These are phyloP conservation scores for Nemotelus pantherinus DNA, from an alignment of 2,888 invertebrate genomes.

Conservation along the genomic window DNA sequence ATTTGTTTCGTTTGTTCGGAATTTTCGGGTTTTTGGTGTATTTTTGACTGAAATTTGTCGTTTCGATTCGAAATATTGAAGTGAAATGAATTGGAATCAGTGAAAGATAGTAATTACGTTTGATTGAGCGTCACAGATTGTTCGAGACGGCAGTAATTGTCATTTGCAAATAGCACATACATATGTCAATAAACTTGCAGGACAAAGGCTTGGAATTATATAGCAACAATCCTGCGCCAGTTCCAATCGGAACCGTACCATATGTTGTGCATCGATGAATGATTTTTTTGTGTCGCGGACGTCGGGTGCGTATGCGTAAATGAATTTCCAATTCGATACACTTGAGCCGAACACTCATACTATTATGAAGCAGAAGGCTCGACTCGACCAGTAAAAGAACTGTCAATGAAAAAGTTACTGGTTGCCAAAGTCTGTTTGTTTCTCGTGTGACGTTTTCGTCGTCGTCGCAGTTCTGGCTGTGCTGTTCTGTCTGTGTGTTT, in stretches of 20 bases:
- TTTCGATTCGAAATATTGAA: background rate
- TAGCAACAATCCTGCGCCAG: background rate
- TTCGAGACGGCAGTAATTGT: background rate
- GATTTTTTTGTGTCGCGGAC: constrained; percentile 1
- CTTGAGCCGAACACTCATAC: too few relatives aligned
- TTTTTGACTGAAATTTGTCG: background rate
- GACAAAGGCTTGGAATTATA: constrained; percentile 41
- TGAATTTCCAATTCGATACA: background rate
- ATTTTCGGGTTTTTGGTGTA: background rate
- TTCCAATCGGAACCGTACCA: constrained; percentile 21
- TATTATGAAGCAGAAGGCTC: too few relatives aligned
- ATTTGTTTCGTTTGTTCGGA: background rate
- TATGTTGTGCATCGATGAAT: constrained; percentile 30
- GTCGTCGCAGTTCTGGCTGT: background rate
- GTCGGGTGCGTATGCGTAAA: constrained; percentile 16
- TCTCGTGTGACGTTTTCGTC: constrained; percentile 1
- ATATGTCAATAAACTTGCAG: background rate
- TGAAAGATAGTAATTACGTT: background rate
- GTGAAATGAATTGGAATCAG: too few relatives aligned
- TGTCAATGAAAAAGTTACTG: constrained; percentile 25
- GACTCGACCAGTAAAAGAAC: background rate
- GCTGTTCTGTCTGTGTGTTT: background rate
- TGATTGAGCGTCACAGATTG: background rate
- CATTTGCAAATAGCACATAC: background rate
- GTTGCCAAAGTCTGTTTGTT: constrained; percentile 24